Evolutionary conservation across 2,888 invertebrate species (phyloP).

Genomic region (Lochmaea capreae): DNA sequence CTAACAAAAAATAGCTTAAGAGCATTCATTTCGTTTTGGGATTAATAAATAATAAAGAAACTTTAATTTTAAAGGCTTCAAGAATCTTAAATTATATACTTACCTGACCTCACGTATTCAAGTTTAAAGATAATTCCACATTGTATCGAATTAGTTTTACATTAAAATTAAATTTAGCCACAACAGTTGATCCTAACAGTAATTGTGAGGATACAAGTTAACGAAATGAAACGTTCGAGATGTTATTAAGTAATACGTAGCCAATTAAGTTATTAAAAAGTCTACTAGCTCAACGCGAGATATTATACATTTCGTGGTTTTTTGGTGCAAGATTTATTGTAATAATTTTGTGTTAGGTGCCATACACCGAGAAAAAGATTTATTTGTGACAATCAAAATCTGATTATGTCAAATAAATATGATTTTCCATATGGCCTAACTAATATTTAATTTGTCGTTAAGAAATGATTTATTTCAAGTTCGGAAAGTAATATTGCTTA

Average conservation of each 20-base stretch:
- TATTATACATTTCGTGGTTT: no score
- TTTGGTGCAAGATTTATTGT: no score
- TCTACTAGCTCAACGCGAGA: background rate
- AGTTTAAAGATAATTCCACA: conserved; percentile 45
- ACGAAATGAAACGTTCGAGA: background rate
- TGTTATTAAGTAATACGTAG: background rate
- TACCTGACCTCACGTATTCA: conserved; percentile 53
- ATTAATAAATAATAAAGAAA: conserved; percentile 53
- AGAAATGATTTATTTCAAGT: no score
- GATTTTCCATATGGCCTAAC: no score
- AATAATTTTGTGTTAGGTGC: no score
- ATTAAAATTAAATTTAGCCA: conserved; percentile 50
- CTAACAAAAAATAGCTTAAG: background rate
- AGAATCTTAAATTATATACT: conserved; percentile 53
- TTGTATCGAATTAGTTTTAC: conserved; percentile 47
- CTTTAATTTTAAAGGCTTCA: conserved; percentile 49
- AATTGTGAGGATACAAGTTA: background rate
- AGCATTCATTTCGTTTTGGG: conserved; percentile 27
- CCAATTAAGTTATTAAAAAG: background rate
- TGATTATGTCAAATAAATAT: no score
- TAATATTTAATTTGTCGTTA: no score
- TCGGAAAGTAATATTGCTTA: no score
- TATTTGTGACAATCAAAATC: no score
- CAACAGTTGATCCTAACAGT: conserved; percentile 17
- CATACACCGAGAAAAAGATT: no score